Conservation (phyloP, 2,888 invertebrate genomes). For the Andrena marginata region DNA sequence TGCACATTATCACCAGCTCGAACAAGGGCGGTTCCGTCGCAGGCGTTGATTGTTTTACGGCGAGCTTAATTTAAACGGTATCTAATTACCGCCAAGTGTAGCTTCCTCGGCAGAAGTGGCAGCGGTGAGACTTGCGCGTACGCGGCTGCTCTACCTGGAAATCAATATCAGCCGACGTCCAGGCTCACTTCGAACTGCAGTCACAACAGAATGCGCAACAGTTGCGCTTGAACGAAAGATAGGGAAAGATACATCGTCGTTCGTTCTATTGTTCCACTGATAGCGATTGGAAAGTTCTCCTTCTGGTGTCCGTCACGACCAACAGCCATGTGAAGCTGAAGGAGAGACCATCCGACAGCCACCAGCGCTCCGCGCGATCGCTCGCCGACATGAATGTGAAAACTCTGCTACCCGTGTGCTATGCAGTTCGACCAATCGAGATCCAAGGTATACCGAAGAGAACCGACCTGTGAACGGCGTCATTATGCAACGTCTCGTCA, state of each 20-base stretch:
- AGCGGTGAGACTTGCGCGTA: conserved; percentile 76
- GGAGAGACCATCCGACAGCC: neutral
- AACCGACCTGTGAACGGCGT: conserved; percentile 21
- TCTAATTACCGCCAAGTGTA: conserved; percentile 63
- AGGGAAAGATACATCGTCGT: conserved; percentile 43
- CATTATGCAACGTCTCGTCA: conserved; percentile 7
- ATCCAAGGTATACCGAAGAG: neutral
- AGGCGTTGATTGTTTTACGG: conserved; percentile 30
- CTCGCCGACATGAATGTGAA: conserved; percentile 12
- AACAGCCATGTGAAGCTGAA: conserved; percentile 16
- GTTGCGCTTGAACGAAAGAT: conserved; percentile 69
- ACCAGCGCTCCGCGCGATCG: neutral
- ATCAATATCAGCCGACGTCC: conserved; percentile 79
- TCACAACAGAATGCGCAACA: conserved; percentile 79
- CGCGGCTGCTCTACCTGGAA: conserved; percentile 66
- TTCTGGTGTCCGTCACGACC: neutral
- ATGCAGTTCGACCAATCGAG: neutral
- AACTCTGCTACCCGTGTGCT: neutral
- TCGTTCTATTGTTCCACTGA: conserved; percentile 11
- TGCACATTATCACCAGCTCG: neutral
- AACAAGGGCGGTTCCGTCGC: conserved; percentile 6
- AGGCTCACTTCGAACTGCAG: conserved; percentile 69
- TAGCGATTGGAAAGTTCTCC: conserved; percentile 30
- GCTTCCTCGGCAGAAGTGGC: conserved; percentile 39
- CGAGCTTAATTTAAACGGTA: conserved; percentile 45